Evolutionary conservation across 2,888 invertebrate species (phyloP).

Genomic region (Drosophila paramelanica): DNA sequence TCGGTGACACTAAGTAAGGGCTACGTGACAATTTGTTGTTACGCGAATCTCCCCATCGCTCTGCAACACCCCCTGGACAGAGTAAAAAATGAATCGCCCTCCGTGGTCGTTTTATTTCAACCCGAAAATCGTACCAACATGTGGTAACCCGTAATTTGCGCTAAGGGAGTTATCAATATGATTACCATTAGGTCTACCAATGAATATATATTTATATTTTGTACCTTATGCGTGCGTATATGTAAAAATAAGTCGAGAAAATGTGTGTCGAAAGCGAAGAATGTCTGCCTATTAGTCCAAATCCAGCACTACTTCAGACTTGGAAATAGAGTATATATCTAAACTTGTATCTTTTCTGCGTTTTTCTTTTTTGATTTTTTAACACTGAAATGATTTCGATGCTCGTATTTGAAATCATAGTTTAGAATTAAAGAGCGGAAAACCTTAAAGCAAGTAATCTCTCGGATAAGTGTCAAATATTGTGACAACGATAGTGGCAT

Average conservation of each 20-base stretch:
- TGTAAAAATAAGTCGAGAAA: neutral
- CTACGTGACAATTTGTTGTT: constrained; percentile 78
- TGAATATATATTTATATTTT: constrained; percentile 5
- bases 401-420: neutral
- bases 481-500: constrained; percentile 77
- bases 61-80: constrained; percentile 49
- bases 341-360: neutral
- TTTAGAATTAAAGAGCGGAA: too few species aligned
- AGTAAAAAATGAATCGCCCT: constrained; percentile 62
- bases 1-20: constrained; percentile 56
- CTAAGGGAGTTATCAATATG: constrained; percentile 67
- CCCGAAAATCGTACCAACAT: constrained; percentile 68
- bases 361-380: too few species aligned
- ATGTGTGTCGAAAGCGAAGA: neutral
- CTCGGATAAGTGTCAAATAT: constrained; percentile 73
- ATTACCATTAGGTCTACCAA: constrained; percentile 41
- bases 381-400: neutral
- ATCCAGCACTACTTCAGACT: neutral
- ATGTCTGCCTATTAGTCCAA: too few species aligned
- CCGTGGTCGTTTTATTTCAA: constrained; percentile 54
- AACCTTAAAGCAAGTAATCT: constrained; percentile 7
- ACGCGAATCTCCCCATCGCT: constrained; percentile 65
- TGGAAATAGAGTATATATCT: neutral
- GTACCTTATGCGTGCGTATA: constrained; percentile 2
- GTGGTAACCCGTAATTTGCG: constrained; percentile 78